phyloP scores from a whole-genome alignment of 2,888 invertebrate genomes.

The Noctua fimbriata region DNA sequence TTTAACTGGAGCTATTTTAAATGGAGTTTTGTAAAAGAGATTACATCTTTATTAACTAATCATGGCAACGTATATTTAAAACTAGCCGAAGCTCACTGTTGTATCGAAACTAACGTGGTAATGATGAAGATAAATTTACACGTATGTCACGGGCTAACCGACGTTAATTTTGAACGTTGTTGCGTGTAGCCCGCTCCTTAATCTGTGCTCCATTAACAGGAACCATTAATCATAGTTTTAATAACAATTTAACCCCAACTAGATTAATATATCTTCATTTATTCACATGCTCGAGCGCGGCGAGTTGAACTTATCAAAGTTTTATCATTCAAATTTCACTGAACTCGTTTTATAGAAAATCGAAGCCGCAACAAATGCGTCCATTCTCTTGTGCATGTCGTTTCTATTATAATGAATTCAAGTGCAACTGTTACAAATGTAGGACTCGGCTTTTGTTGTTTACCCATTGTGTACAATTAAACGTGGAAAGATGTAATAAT shows the following conservation, averaged over 20 bases:
- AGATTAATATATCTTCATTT: constrained; percentile 90
- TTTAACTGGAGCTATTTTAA: constrained; percentile 40
- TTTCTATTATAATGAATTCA: constrained; percentile 79
- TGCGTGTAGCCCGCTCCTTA: constrained; percentile 87
- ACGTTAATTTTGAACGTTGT: constrained; percentile 84
- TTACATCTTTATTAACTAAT: constrained; percentile 73
- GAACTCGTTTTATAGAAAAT: constrained; percentile 78
- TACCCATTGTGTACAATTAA: constrained; percentile 89
- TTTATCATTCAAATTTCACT: constrained; percentile 88
- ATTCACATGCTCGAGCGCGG: constrained; percentile 79
- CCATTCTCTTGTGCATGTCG: constrained; percentile 72
- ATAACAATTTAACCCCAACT: constrained; percentile 90
- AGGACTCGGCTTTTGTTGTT: constrained; percentile 85
- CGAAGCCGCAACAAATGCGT: constrained; percentile 83
- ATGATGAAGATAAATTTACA: constrained; percentile 88
- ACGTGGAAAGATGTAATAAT: constrained; percentile 89
- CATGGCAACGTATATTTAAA: constrained; percentile 70
- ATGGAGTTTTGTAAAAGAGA: constrained; percentile 49
- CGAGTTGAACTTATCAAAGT: constrained; percentile 77
- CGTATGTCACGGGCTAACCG: constrained; percentile 84
- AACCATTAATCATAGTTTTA: constrained; percentile 90
- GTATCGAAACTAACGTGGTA: constrained; percentile 79
- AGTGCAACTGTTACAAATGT: constrained; percentile 87
- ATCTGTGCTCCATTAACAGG: constrained; percentile 87
- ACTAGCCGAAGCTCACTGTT: constrained; percentile 66